Base-by-base conservation (phyloP, 1,140 invertebrate genomes). In the Drosophila funebris region DNA sequence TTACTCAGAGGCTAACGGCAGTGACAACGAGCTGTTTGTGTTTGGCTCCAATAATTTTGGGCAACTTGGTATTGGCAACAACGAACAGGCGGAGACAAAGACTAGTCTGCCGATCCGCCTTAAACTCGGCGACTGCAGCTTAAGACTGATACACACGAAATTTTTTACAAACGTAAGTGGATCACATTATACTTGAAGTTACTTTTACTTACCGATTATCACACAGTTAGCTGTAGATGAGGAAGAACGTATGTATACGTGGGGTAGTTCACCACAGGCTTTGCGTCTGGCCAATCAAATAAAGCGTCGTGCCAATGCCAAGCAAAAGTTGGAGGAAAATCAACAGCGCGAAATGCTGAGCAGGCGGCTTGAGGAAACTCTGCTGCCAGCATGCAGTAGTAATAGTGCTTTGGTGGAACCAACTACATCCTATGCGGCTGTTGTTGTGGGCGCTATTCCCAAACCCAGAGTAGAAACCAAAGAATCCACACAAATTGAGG, bases 1-100 rank as follows among this genome's bases (percentile, higher is more conserved):
- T 14, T 48, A 67, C 48, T 39, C 22, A 56, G 83, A 88, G 83
- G 78, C 75, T 78, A 73, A 72, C 56, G 9, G 24, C 62, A 72
- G 46, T 57, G 94, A 93, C 1, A 93, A 90, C 16, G 93, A 95
- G 76, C 93, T 97, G 5, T 96, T 94, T 82, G 93, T 94, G 0
- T 97, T 96, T 92, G 96, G 96, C 22, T 96, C 95, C 61, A 96
- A 95, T 82, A 93, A 94, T 72, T 97, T 96, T 92, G 96, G 96
- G 1, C 96, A 97, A 90, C 92, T 97, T 5, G 96, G 96, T 54
- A 93, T 92, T 46, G 95, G 95, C n/a, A 92, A 90, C 20, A 90
- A 90, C 13, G 91, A 85, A 8, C 66, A 64, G 39, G 13, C 27
- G 36, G 73, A 61, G 56, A 82, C 50, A 8, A 91, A 91, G 68